Base-by-base conservation (phyloP, 2,797 vertebrate genomes). In the Hafferia zeledoni region DNA sequence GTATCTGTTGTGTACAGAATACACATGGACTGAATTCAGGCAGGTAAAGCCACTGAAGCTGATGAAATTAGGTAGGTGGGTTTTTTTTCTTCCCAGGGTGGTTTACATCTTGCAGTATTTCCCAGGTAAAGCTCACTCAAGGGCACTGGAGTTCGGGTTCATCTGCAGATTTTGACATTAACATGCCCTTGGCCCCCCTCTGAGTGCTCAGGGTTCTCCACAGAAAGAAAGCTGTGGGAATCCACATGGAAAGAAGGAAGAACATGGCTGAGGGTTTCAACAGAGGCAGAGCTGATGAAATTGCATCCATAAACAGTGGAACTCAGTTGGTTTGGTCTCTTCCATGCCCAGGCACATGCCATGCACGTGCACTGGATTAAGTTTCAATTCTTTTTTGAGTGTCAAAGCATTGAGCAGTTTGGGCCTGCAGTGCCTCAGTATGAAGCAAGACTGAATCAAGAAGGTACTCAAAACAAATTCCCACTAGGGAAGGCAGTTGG, bases 281-380 rank as follows among this genome's bases (percentile, higher is more conserved):
- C 22, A 55, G 57, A 67, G 61, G 25, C 64, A 72, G 67, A 56
- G 56, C 68, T 80, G 71, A n/a, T 64, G 61, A 76, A 65, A 43
- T 50, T 35, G 13, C 52, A 39, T 33, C 49, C 57, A 11, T 19
- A 37, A 81, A 69, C 27, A 61, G 37, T 28, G 60, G 31, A 37
- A 50, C 37, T 69, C 12, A 0, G 19, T 43, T 43, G 41, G 27
- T 44, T 71, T 67, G 20, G 13, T 64, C 43, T 22, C 27, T n/a
- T 11, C 3, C 6, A 0, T 25, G 31, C 20, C 3, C 4, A 0
- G 11, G 37, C 53, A 16, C 0, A 0, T 76, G 60, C 35, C 57
- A 61, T 41, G 13, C 27, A 41, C 7, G 17, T 13, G 35, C 30
- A 41, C 18, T 63, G 27, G 30, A 12, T 87, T 81, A 59, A 87